phyloP scores from a whole-genome alignment of 2,797 vertebrate species.

The Artibeus lituratus region DNA sequence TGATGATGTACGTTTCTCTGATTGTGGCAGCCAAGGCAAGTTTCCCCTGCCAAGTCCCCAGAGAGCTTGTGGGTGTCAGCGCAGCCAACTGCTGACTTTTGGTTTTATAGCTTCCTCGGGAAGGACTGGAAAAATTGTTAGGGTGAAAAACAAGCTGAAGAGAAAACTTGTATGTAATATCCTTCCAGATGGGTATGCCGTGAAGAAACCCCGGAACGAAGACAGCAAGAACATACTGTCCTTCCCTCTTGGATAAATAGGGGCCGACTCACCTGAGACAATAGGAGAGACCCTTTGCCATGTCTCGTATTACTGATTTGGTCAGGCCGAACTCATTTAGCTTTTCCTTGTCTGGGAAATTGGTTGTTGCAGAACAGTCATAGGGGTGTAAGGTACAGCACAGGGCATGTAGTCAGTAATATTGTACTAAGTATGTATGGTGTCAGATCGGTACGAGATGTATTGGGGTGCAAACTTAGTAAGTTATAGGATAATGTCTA shows the following conservation, averaged over 20 bases:
- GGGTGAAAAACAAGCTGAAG: neutral
- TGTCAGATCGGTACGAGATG: no score
- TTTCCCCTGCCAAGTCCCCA: neutral
- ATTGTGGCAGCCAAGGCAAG: neutral
- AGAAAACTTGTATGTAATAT: neutral
- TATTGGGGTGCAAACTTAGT: neutral
- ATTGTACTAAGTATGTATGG: neutral
- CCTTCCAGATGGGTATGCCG: neutral
- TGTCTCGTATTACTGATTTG: neutral
- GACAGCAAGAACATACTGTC: neutral
- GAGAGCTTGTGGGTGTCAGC: neutral
- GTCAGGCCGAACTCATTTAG: neutral
- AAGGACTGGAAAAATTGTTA: neutral
- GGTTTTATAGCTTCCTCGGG: neutral
- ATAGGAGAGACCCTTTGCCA: neutral
- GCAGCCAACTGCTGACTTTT: neutral
- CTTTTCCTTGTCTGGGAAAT: neutral
- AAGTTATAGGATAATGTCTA: neutral
- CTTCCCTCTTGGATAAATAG: neutral
- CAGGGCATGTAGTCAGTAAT: neutral
- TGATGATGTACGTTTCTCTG: neutral
- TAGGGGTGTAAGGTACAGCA: neutral
- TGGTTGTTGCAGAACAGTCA: neutral
- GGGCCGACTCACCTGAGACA: neutral
- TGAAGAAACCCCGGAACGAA: neutral